A percentile compares a stretch with the other conserved stretches of the same genome.
phyloP scores from a whole-genome alignment of 2,888 invertebrate genomes.

The Synergus umbraculus region DNA sequence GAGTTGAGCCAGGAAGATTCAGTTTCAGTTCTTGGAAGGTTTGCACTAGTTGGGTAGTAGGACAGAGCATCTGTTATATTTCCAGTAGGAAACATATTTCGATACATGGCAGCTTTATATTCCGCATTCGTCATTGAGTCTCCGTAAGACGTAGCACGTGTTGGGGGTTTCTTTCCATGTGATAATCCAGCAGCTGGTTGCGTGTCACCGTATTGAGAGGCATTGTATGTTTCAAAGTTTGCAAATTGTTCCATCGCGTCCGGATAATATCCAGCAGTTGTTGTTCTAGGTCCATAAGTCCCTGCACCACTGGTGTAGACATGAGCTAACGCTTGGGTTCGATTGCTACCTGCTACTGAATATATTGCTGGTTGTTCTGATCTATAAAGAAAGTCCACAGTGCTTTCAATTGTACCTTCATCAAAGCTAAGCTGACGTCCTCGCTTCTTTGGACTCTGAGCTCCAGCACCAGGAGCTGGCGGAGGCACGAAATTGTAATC shows the following conservation, averaged over 20 bases:
- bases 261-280: constrained; percentile 80
- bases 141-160: constrained; percentile 70
- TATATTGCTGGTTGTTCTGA: constrained; percentile 84
- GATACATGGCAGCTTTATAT: constrained; percentile 83
- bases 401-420: constrained; percentile 65
- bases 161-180: constrained; percentile 63
- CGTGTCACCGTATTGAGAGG: constrained; percentile 75
- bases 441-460: constrained; percentile 77
- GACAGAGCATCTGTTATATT: constrained; percentile 88
- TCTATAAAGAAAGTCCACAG: constrained; percentile 77
- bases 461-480: constrained; percentile 76
- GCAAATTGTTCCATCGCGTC: constrained; percentile 83
- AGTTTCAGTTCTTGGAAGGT: constrained; percentile 80
- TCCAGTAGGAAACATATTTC: constrained; percentile 85
- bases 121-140: constrained; percentile 82
- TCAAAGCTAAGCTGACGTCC: constrained; percentile 67
- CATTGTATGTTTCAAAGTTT: constrained; percentile 74
- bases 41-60: constrained; percentile 87
- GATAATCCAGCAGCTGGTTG: constrained; percentile 72
- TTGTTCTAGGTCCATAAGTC: constrained; percentile 81
- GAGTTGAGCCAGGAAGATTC: constrained; percentile 82
- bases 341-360: constrained; percentile 86
- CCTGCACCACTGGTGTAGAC: constrained; percentile 85
- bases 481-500: constrained; percentile 78
- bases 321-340: constrained; percentile 85